Base-by-base conservation (phyloP, 2,888 invertebrate genomes). In the Andrena fulva region DNA sequence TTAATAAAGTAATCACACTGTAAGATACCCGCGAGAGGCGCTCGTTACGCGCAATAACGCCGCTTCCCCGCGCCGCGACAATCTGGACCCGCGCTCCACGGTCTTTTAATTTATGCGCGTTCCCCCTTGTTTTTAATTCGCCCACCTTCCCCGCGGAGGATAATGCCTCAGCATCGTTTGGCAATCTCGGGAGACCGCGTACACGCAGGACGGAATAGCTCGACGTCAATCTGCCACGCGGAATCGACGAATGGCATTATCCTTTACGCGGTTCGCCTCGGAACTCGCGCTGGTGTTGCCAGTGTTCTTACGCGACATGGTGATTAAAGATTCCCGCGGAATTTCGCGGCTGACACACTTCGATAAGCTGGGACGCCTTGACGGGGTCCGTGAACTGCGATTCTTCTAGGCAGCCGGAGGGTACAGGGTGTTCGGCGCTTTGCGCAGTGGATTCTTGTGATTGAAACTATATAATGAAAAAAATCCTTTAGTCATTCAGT, bases 1-100 rank as follows among this genome's bases (percentile, higher is more conserved):
- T 92, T 93, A 92, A 93, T 92, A 92, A 92, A 92, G 89, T 91
- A 91, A 90, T 87, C 89, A 87, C 87, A 82, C 84, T 42, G 84
- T 82, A 80, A 86, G 89, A 86, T 56, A 88, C 84, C 85, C 83
- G 80, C 85, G 85, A 80, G 82, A 84, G 82, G 56, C 85, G 86
- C 89, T 90, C 88, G 88, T 90, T 90, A 87, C 84, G 79, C 85
- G 80, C 52, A 87, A 81, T 89, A 89, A 90, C 87, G 85, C 78
- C 84, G 56, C 62, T 85, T 88, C 83, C 84, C 75, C 78, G 48
- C 66, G 10, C n/a, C 27, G 33, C 24, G 56, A 60, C 59, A 76
- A 56, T 72, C 56, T 73, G 78, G 71, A 82, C 80, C 56, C 52
- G 67, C 52, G 48, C 62, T 54, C 63, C 50, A 29, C n/a, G 16